phyloP scores from a whole-genome alignment of 2,888 invertebrate genomes.

The Aphodius granarius region DNA sequence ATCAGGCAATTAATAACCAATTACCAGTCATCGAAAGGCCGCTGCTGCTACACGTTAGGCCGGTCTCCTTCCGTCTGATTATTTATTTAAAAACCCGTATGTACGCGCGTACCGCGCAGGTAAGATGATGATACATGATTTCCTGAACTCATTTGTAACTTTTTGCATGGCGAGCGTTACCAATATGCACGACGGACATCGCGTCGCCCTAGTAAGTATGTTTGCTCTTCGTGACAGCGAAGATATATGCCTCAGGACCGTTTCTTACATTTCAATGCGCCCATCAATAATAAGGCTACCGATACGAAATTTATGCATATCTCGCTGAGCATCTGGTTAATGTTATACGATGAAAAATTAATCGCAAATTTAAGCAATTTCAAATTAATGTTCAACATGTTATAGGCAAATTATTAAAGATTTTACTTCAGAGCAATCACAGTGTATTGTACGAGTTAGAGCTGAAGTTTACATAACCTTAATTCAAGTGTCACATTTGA shows the following conservation, averaged over 20 bases:
- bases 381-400: not conserved
- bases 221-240: not conserved
- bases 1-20: not conserved
- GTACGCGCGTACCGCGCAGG: not conserved
- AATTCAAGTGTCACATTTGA: too few relatives aligned
- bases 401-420: too few relatives aligned
- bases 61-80: not conserved
- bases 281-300: not conserved
- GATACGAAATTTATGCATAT: not conserved
- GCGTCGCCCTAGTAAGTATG: not conserved
- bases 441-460: too few relatives aligned
- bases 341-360: not conserved
- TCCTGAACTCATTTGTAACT: not conserved
- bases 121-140: not conserved
- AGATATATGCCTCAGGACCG: not conserved
- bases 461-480: too few relatives aligned
- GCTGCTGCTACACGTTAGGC: not conserved
- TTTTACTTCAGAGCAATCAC: too few relatives aligned
- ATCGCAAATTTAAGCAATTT: not conserved
- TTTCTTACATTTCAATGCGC: not conserved
- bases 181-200: not conserved
- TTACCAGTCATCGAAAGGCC: not conserved
- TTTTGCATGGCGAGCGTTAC: not conserved
- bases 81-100: not conserved
- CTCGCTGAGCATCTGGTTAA: not conserved